Conservation (phyloP, 1,140 invertebrate genomes). For the Archegozetes longisetosus region DNA sequence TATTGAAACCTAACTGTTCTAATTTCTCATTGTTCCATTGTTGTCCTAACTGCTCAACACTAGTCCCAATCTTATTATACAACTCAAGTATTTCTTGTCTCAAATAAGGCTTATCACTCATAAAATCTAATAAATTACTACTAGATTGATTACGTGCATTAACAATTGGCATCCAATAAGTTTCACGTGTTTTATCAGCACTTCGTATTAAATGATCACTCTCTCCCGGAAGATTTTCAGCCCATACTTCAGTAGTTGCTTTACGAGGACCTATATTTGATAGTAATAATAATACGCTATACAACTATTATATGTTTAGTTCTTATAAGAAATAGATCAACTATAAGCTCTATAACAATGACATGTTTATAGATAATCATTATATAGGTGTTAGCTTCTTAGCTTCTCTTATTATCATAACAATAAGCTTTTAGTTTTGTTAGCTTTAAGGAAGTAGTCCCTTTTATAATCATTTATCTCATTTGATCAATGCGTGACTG, state of each 20-base stretch:
- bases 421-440: no score
- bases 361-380: no score
- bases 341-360: no score
- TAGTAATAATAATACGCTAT: no score
- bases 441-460: no score
- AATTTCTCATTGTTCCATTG: slow-evolving; percentile 7
- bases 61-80: slow-evolving; percentile 17
- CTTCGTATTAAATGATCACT: slow-evolving; percentile 61
- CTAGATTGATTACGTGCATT: slow-evolving; percentile 24
- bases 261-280: slow-evolving; percentile 43
- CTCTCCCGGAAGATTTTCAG: slow-evolving; percentile 54
- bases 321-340: no score
- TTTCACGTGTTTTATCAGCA: slow-evolving; percentile 34
- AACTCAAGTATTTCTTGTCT: slow-evolving; percentile 26
- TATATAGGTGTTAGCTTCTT: no score
- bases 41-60: slow-evolving; percentile 16
- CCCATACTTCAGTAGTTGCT: slow-evolving; percentile 50
- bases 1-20: slow-evolving; percentile 25
- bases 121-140: slow-evolving; percentile 25
- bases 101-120: slow-evolving; percentile 27
- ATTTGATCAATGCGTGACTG: no score
- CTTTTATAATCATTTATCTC: no score
- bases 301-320: no score
- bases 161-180: slow-evolving; percentile 46
- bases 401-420: no score